Evolutionary conservation across 1,140 invertebrate species (phyloP).

Genomic region (Drosophila lowei): DNA sequence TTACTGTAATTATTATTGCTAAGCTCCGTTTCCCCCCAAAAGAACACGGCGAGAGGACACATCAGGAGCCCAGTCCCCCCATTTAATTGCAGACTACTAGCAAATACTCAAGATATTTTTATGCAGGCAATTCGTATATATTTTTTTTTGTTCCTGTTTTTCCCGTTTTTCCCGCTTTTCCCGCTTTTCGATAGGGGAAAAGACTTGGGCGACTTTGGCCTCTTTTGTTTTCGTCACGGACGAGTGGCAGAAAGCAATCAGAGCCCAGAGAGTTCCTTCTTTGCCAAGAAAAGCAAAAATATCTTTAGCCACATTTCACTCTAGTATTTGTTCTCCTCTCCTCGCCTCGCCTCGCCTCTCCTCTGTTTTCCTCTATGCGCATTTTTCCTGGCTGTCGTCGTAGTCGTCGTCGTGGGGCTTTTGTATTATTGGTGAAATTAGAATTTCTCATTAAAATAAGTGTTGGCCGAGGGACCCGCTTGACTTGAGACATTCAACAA

Average conservation of each 20-base stretch:
- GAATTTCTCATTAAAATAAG: conserved; percentile 82
- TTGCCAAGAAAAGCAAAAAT: conserved; percentile 49
- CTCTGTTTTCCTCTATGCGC: conserved; percentile 43
- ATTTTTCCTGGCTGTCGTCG: conserved; percentile 43
- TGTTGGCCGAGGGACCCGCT: conserved; percentile 68
- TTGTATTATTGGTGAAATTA: conserved; percentile 80
- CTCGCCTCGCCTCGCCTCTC: too few relatives aligned
- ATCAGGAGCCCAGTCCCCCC: conserved; percentile 15
- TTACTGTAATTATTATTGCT: conserved; percentile 54
- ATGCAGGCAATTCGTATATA: conserved; percentile 60
- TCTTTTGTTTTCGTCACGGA: conserved; percentile 77
- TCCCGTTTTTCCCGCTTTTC: conserved; percentile 7
- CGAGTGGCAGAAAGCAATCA: conserved; percentile 78
- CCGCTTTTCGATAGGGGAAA: conserved; percentile 30
- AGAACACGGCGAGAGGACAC: too few relatives aligned
- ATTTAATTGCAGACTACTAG: conserved; percentile 63
- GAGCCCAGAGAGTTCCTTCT: conserved; percentile 24
- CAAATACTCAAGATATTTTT: conserved; percentile 67
- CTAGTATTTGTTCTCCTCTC: conserved; percentile 1
- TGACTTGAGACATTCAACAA: conserved; percentile 71
- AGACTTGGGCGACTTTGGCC: conserved; percentile 11
- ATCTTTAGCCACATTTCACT: conserved; percentile 52
- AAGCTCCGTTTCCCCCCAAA: conserved; percentile 24
- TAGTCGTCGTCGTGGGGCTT: conserved; percentile 26
- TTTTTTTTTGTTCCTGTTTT: neutral